Evolutionary conservation across 2,888 invertebrate genomes (phyloP).

Genomic region (Patella depressa): DNA sequence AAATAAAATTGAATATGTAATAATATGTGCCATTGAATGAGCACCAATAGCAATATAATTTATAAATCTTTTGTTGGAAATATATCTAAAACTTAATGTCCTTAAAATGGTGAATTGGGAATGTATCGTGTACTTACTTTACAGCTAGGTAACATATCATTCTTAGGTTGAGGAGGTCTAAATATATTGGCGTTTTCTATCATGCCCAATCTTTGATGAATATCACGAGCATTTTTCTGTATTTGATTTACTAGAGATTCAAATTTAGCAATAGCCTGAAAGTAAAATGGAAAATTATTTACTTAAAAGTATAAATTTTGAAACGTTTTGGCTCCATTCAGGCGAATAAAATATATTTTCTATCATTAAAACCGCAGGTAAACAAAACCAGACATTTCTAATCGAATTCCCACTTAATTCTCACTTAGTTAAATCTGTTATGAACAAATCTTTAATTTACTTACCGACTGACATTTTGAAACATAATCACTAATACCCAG

Average conservation of each 20-base stretch:
- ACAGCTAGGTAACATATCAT: slow-evolving; percentile 66
- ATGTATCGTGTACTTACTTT: slow-evolving; percentile 54
- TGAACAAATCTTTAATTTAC: slow-evolving; percentile 18
- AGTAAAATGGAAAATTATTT: slow-evolving; percentile 13
- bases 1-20: too few relatives aligned
- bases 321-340: too few relatives aligned
- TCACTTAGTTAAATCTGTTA: too few relatives aligned
- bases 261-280: slow-evolving; percentile 71
- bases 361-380: background rate
- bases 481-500: slow-evolving; percentile 85
- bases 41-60: too few relatives aligned
- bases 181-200: slow-evolving; percentile 69
- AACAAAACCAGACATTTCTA: background rate
- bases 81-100: too few relatives aligned
- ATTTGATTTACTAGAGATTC: slow-evolving; percentile 72
- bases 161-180: slow-evolving; percentile 62
- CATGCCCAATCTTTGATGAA: slow-evolving; percentile 65
- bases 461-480: slow-evolving; percentile 74
- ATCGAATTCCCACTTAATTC: too few relatives aligned
- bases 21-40: too few relatives aligned
- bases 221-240: slow-evolving; percentile 71
- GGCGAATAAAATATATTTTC: too few relatives aligned
- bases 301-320: background rate
- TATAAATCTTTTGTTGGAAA: too few relatives aligned
- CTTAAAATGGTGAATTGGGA: too few relatives aligned